Evolutionary conservation across 2,888 invertebrate species (phyloP), one percentile per base, ranked within the genome.

Genomic region (Stenotaenia linearis): DNA sequence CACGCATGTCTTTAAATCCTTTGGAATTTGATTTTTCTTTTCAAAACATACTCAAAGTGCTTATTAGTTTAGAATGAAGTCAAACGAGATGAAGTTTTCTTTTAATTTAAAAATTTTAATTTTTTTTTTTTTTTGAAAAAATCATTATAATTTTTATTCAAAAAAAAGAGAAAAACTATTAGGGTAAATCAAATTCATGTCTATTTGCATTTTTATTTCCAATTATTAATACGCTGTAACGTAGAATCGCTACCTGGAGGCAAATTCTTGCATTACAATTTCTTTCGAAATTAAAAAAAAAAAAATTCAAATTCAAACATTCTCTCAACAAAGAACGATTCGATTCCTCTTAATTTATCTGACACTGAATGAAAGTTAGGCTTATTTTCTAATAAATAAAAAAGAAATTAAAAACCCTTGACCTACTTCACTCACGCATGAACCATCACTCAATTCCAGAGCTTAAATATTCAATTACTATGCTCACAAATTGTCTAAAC

Each of bases 401-500:
- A 69, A 69, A 25, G 1, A 21, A 50, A 50, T 10, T 21, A 10
- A 21, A 69, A 69, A 69, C 69, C 69, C 69, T 69, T 69, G 69
- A 69, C 69, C 69, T n/a, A 69, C 28, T 69, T 69, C 69, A 69
- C 69, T 28, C 25, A 69, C 12, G 69, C 69, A 69, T 69, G 69
- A 69, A 69, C 23, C 69, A 69, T 69, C 69, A 69, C 69, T 69
- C 69, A 69, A 69, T 69, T 69, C 12, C 28, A 69, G 9, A 69
- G 69, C 69, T 69, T 69, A 69, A 69, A 69, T 69, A 69, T 69
- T 69, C 69, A 69, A 69, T 69, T 69, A 69, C 69, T 69, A 69
- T 69, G 15, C 69, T 69, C 25, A 28, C 69, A 69, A 28, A 23
- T 28, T 25, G 69, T 25, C 23, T 69, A 69, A 69, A 69, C 69